phyloP scores from a whole-genome alignment of 2,888 invertebrate species.

The Ceraclea dissimilis region DNA sequence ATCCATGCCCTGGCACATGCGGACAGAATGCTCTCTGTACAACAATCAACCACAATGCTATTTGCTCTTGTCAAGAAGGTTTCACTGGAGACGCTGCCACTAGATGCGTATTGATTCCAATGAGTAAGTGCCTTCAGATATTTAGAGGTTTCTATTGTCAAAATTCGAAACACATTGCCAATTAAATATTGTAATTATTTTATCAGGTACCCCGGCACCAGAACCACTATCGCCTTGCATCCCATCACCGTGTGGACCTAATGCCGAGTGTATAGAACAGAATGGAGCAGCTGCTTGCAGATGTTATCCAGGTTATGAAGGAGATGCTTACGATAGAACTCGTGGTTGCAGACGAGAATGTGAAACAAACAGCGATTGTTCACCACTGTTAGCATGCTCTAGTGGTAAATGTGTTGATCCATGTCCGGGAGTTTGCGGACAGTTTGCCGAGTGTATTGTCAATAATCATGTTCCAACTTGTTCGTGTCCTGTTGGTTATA shows the following conservation, averaged over 20 bases:
- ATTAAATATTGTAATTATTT: neutral
- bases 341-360: constrained; percentile 70
- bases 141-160: no score
- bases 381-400: constrained; percentile 64
- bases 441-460: constrained; percentile 69
- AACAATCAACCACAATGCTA: constrained; percentile 75
- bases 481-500: constrained; percentile 64
- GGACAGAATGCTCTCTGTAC: constrained; percentile 74
- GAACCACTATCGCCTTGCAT: constrained; percentile 67
- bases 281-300: constrained; percentile 81
- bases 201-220: constrained; percentile 47
- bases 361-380: constrained; percentile 70
- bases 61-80: constrained; percentile 76
- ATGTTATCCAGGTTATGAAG: constrained; percentile 70
- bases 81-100: constrained; percentile 73
- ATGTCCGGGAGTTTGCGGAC: constrained; percentile 77
- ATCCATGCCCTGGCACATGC: constrained; percentile 76
- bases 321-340: constrained; percentile 68
- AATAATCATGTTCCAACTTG: constrained; percentile 74
- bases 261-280: constrained; percentile 74
- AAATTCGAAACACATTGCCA: no score
- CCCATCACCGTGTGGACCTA: constrained; percentile 79
- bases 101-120: constrained; percentile 53
- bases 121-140: constrained; percentile 32
- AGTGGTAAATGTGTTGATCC: constrained; percentile 80